phyloP scores from a whole-genome alignment of 2,888 invertebrate species.

The Cylloceria caligata region DNA sequence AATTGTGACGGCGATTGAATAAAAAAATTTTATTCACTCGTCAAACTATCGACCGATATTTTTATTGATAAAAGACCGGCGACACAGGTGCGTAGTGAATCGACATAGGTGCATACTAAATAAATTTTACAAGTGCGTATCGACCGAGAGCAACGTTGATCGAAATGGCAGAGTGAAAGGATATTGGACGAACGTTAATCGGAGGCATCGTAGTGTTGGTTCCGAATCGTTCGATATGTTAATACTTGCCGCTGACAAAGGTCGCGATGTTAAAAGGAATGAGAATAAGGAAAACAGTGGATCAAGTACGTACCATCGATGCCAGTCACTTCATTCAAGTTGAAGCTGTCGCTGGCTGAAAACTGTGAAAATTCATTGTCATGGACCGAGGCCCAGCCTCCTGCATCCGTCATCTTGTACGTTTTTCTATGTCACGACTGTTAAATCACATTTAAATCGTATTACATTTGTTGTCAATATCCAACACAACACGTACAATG shows the following conservation, averaged over 20 bases:
- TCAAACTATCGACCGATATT: background rate
- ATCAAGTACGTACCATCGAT: constrained; percentile 87
- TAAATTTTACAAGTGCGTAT: constrained; percentile 13
- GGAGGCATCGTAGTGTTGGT: background rate
- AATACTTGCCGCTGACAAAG: background rate
- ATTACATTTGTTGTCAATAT: constrained; percentile 81
- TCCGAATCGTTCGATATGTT: constrained; percentile 15
- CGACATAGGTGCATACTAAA: background rate
- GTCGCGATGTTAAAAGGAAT: background rate
- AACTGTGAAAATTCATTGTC: constrained; percentile 84
- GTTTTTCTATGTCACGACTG: constrained; percentile 22
- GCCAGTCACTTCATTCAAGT: constrained; percentile 89
- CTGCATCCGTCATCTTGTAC: constrained; percentile 81
- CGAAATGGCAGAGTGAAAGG: background rate
- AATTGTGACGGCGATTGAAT: background rate
- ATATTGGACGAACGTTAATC: background rate
- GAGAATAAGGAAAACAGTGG: background rate
- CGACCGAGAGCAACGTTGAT: background rate
- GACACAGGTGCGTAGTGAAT: no score
- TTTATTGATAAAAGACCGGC: constrained; percentile 4
- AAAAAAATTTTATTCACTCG: background rate
- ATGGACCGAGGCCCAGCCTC: constrained; percentile 79
- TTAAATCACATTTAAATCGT: constrained; percentile 40
- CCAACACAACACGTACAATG: constrained; percentile 66
- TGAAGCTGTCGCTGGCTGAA: constrained; percentile 87